Conservation (phyloP, 2,797 vertebrate species). For the Hydrocynus forskahlii region DNA sequence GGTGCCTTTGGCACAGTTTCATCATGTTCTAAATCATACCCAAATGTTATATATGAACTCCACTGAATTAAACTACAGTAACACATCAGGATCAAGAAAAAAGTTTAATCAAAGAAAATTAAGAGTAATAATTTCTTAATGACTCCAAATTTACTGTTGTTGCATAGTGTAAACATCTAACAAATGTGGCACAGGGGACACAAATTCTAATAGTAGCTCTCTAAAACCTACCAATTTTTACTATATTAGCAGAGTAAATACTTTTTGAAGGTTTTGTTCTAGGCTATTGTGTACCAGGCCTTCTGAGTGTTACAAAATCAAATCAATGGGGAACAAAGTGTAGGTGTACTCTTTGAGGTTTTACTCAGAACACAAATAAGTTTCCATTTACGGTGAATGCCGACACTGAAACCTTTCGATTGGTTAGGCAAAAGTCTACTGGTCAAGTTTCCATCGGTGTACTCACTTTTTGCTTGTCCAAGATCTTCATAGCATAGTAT, state of each 20-base stretch:
- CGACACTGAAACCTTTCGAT: neutral
- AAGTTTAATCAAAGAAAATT: too few relatives aligned
- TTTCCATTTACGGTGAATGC: conserved; percentile 65
- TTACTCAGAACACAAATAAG: conserved; percentile 51
- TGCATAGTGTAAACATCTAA: neutral
- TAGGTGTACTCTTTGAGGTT: conserved; percentile 33
- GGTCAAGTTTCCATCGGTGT: neutral
- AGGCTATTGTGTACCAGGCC: neutral
- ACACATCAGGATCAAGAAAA: too few relatives aligned
- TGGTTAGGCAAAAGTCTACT: neutral
- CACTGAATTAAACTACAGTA: too few relatives aligned
- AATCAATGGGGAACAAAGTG: neutral
- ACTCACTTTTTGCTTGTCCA: conserved; percentile 98
- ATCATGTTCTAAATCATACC: too few relatives aligned
- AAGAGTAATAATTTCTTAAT: too few relatives aligned
- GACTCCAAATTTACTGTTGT: too few relatives aligned
- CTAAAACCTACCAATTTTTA: neutral
- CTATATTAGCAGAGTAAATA: neutral
- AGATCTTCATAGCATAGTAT: conserved; percentile 99
- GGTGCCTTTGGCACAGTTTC: too few relatives aligned
- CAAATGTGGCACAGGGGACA: neutral
- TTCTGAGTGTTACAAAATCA: neutral
- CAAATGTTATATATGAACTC: too few relatives aligned
- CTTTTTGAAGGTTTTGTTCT: neutral
- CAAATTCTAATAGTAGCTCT: neutral